Evolutionary conservation across 1,140 invertebrate genomes (phyloP), one percentile per base, ranked within the genome.

Genomic region (Notospermus geniculatus): DNA sequence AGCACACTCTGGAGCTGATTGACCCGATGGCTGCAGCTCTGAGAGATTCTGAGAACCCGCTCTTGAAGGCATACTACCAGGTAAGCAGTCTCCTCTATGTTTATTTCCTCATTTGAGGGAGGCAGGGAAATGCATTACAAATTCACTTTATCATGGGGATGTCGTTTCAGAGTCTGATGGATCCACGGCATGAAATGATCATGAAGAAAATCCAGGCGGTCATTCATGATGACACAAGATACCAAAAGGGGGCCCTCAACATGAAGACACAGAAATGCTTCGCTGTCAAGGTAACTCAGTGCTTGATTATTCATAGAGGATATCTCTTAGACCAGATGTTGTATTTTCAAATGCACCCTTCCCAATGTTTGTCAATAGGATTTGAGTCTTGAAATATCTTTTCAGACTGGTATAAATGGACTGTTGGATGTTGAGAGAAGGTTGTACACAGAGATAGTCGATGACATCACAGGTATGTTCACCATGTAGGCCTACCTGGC

Each of bases 181-280:
- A 86, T 71, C 64, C 73, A 0, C 68, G 82, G 27, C 87, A 84
- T 75, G 68, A 82, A 9, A 72, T 84, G 62, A 89, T 93, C 66
- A 78, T 85, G 28, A 76, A 86, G 54, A 82, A 85, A 52, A 89
- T 93, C 59, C 76, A 84, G 17, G 81, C 83, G 55, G 83, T 91
- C 0, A 86, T 96, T 56, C 86, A 90, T 79, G 85, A 88, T 57
- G 89, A 93, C 70, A 86, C 87, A 2, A 86, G 84, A 70, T 86
- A 86, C 27, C 83, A 87, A n/a, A 86, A 87, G 76, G 90, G 89
- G 1, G 86, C 84, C 56, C 78, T 85, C 0, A 84, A 85, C n/a
- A 84, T 86, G 72, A 85, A 83, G 60, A 84, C 88, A 60, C 90
- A 94, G 80, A 85, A 91, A 61, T 91, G 90, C 74, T 93, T 92